Conservation (phyloP, 1,140 invertebrate genomes). For the Drosophila subpulchrella region DNA sequence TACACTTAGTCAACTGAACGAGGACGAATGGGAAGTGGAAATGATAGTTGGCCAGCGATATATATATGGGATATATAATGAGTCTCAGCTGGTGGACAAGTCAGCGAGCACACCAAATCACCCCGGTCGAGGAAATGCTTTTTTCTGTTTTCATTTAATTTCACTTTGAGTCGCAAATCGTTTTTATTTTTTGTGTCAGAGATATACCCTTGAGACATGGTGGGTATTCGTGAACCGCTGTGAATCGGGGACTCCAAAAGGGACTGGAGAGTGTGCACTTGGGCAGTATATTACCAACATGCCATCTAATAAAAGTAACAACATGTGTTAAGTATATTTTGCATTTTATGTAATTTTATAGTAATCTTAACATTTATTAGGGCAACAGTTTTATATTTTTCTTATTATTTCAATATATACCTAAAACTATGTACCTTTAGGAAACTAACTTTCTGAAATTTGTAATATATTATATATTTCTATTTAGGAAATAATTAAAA, state of each 20-base stretch:
- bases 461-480: too few relatives aligned
- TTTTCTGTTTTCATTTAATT: constrained; percentile 57
- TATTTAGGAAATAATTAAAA: background rate
- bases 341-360: background rate
- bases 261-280: too few relatives aligned
- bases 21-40: constrained; percentile 29
- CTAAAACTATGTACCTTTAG: too few relatives aligned
- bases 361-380: too few relatives aligned
- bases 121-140: constrained; percentile 54
- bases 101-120: constrained; percentile 41
- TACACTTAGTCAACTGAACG: constrained; percentile 69
- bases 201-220: constrained; percentile 4
- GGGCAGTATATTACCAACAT: background rate
- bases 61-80: constrained; percentile 34
- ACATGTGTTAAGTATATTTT: background rate
- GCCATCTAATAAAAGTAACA: background rate
- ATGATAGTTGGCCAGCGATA: constrained; percentile 29
- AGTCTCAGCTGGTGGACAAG: constrained; percentile 40
- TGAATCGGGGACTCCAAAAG: background rate
- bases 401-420: too few relatives aligned
- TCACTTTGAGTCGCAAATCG: constrained; percentile 52
- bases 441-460: too few relatives aligned
- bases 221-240: background rate
- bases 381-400: too few relatives aligned
- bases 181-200: constrained; percentile 23